Evolutionary conservation across 1,140 invertebrate species (phyloP).

Genomic region (Diuraphis noxia): DNA sequence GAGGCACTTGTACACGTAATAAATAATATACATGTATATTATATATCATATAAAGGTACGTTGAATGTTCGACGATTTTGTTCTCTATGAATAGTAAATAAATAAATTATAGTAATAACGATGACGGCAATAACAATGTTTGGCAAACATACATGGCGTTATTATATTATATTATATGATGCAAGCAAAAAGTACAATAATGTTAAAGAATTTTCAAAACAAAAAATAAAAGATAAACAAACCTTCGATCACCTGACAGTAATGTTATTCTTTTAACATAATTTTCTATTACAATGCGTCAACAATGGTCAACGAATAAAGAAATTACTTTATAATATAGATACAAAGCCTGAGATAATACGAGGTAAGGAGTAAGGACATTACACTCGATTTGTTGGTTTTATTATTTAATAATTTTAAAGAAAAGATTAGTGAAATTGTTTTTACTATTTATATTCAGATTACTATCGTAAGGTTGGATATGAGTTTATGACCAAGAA

Average conservation of each 20-base stretch:
- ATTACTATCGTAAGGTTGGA: not conserved
- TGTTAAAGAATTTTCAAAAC: not conserved
- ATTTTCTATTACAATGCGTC: not conserved
- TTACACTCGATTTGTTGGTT: not conserved
- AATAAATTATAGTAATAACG: not conserved
- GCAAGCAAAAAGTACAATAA: not conserved
- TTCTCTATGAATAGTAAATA: not conserved
- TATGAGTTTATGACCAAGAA: no score
- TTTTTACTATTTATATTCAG: not conserved
- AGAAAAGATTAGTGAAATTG: not conserved
- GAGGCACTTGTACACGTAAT: not conserved
- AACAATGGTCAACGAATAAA: slow-evolving; percentile 27
- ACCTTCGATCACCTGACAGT: not conserved
- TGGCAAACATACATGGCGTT: not conserved
- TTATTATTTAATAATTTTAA: not conserved
- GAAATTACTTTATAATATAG: not conserved
- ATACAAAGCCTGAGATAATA: slow-evolving; percentile 17
- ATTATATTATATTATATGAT: not conserved
- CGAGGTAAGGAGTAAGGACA: not conserved
- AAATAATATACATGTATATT: not conserved
- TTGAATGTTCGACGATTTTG: not conserved
- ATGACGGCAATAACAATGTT: not conserved
- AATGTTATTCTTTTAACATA: slow-evolving; percentile 8
- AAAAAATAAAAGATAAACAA: slow-evolving; percentile 29
- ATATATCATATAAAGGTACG: not conserved